phyloP scores from a whole-genome alignment of 2,797 vertebrate species.

The Cacajao melanocephalus region DNA sequence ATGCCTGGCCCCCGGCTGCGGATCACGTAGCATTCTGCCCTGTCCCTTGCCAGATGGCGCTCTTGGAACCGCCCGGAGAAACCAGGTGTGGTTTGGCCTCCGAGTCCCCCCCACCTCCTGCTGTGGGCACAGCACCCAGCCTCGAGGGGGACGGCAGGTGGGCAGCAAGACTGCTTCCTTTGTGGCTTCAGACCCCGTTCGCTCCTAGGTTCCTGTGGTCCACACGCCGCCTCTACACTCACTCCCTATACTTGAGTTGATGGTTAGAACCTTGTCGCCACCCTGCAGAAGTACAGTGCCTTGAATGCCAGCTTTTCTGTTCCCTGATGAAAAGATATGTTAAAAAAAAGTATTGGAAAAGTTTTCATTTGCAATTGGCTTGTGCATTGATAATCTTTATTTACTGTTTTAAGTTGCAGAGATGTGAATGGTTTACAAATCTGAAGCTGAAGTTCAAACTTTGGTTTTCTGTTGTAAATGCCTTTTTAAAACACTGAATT shows the following conservation, averaged over 20 bases:
- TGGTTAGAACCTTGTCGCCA: conserved; percentile 83
- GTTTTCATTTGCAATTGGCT: conserved; percentile 80
- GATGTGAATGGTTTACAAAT: conserved; percentile 83
- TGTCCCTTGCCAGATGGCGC: background rate
- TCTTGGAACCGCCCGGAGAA: background rate
- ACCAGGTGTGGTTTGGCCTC: background rate
- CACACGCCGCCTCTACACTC: conserved; percentile 69
- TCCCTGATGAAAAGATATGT: conserved; percentile 84
- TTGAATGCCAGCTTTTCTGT: conserved; percentile 90
- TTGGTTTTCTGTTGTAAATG: conserved; percentile 86
- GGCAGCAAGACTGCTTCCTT: conserved; percentile 55
- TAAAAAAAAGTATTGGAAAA: conserved; percentile 80
- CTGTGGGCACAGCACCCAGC: background rate
- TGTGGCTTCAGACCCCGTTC: conserved; percentile 83
- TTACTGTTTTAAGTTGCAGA: conserved; percentile 80
- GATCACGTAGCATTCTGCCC: conserved; percentile 84
- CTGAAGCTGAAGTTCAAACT: conserved; percentile 12
- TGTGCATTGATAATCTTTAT: conserved; percentile 74
- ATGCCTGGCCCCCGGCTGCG: conserved; percentile 84
- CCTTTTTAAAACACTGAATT: conserved; percentile 76
- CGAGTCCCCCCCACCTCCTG: background rate
- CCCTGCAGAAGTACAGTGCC: conserved; percentile 92
- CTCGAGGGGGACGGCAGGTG: background rate
- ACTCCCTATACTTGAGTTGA: conserved; percentile 81
- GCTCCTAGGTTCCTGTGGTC: conserved; percentile 68